Conservation (phyloP, 2,797 vertebrate species). For the Amazona ochrocephala region DNA sequence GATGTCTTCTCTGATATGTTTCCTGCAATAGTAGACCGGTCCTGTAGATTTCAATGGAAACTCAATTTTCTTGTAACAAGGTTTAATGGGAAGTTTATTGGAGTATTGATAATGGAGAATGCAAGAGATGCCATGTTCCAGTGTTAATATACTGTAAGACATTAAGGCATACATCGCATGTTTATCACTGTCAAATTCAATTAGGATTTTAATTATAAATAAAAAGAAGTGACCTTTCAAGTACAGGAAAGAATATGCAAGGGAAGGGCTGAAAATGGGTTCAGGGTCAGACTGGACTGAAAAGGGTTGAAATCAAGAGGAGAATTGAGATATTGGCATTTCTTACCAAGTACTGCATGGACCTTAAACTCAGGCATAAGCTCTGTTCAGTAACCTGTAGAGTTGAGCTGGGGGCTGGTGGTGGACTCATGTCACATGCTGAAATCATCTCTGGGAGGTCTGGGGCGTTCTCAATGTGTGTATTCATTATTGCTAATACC, state of each 20-base stretch:
- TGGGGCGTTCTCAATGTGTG: fast-evolving
- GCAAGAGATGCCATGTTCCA: neutral
- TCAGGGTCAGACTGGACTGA: neutral
- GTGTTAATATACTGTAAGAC: conserved; percentile 2
- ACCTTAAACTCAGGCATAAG: fast-evolving
- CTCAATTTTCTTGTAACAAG: conserved; percentile 58
- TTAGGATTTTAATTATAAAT: conserved; percentile 16
- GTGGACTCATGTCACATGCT: fast-evolving
- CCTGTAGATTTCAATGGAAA: conserved; percentile 50
- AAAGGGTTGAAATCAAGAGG: neutral
- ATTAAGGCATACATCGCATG: neutral
- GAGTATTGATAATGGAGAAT: conserved; percentile 42
- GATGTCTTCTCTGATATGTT: neutral
- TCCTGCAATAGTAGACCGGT: neutral
- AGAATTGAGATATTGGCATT: neutral
- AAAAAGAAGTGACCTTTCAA: neutral
- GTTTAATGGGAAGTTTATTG: conserved; percentile 52
- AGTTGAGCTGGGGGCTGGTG: neutral
- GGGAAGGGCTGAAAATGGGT: neutral
- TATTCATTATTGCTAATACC: neutral
- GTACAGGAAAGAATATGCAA: neutral
- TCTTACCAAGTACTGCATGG: neutral
- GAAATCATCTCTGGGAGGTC: neutral
- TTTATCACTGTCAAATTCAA: conserved; percentile 2
- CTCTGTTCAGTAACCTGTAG: neutral